Base-by-base conservation (phyloP, 2,797 vertebrate species). In the Vespertilio murinus region DNA sequence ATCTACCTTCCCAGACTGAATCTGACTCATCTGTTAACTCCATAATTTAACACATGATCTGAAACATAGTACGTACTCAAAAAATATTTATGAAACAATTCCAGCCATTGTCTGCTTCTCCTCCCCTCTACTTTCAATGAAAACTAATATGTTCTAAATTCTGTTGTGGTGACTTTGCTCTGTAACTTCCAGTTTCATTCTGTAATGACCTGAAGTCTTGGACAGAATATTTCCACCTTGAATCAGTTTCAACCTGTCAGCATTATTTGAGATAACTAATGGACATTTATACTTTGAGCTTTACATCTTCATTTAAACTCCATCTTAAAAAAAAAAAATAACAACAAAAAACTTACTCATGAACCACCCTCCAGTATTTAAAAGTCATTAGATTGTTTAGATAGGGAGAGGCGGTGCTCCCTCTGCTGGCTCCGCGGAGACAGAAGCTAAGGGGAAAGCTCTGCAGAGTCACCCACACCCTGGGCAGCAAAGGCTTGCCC, bases 361-460 rank as follows among this genome's bases (percentile, higher is more conserved):
- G 11, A 90, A 96, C 88, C 35, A 20, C 33, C 61, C 17, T 94
- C 56, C 69, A 64, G 64, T 84, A 70, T 88, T 77, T 79, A 73
- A 95, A 96, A 95, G 30, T 4, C 65, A 74, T 67, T 30, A 71
- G 45, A 75, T 86, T 87, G 56, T 74, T 95, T 92, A 59, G 38
- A 40, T 87, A 93, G 78, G 65, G 23, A 97, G 95, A 96, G 86
- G 45, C 56, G 8, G 85, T 96, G 85, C 96, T 93, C 96, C 96
- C 96, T 95, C 96, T 97, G 73, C 96, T 97, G 96, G 96, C 73
- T 89, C 49, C 79, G 28, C 16, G 33, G 45, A 79, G 70, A 94
- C 92, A 75, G 69, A 84, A 38, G 54, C 49, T 33, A 80, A 65
- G 8, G 6, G 30, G 22, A 85, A 91, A 96, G 77, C 20, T 45